Base-by-base conservation (phyloP, 2,797 vertebrate species). In the Yasuhikotakia modesta region DNA sequence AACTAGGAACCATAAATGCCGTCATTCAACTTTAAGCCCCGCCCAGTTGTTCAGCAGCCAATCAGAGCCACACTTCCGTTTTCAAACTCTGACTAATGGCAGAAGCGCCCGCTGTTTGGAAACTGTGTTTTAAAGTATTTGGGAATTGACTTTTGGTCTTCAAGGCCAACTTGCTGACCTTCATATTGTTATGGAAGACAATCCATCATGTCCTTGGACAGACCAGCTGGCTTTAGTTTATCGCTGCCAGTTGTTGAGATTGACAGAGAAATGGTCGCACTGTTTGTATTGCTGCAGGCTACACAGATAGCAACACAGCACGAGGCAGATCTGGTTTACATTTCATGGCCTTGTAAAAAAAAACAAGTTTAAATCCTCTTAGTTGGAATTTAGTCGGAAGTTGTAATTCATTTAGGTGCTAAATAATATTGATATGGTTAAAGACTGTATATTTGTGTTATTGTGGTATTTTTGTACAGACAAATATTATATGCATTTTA, bases 51-150 rank as follows among this genome's bases (percentile, higher is more conserved):
- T 2, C 19, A 24, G 19, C 22, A 68, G 35, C 80, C 75, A 73
- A 81, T 81, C 1, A 67, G 21, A 50, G 10, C 5, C 2, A 3
- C 2, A 48, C 22, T 13, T 68, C 7, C 24, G n/a, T 60, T 60
- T 7, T 48, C 3, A 50, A 13, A 61, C 11, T 69, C 2, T 69
- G 27, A 60, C 66, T 66, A 77, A 69, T 69, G 24, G 6, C 21
- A 67, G 13, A 50, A 16, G 52, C 8, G 7, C 72, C 52, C 11
- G 5, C 13, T 30, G 57, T 30, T 22, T 16, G 8, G 39, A 43
- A 11, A 11, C 39, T 2, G 39, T 43, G 39, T 48, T 48, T 48
- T 4, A 16, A 16, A 14, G 8, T 11, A 22, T 55, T 22, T 53
- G 6, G n/a, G 52, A n/a, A 2, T n/a, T 21, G 39, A 43, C 10